Base-by-base conservation (phyloP, 2,113 vertebrate genomes). In the Cephalopholis sonnerati region DNA sequence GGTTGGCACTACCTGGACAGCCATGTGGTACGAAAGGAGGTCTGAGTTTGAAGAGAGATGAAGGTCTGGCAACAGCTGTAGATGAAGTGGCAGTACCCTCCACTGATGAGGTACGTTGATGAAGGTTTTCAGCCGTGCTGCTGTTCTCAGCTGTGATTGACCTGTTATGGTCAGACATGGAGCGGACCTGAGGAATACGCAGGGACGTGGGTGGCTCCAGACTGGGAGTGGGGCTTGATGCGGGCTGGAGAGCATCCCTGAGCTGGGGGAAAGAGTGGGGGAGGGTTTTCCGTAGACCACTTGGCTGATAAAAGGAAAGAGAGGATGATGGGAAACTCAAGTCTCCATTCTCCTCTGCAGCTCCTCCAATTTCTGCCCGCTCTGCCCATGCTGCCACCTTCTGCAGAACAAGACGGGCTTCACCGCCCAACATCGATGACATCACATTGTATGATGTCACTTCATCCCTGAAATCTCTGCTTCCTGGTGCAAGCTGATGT, bases 301-400 rank as follows among this genome's bases (percentile, higher is more conserved):
- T 75, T 2, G 80, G 88, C 46, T 91, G 87, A 83, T 71, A 83
- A 39, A 90, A 80, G 69, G 75, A 83, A 7, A 92, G 58, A 79
- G 88, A 85, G 61, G 93, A 85, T 1, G 78, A 91, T 29, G 90
- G 81, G 39, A 91, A 85, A 77, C 74, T 84, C 0, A 86, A 71
- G 10, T 93, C 92, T 59, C 85, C 90, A 27, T 95, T 97, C 95
- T 98, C 97, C 91, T 96, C 96, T 16, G 54, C 81, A 11, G 70
- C 84, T 65, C 87, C 93, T 59, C 90, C 93, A 12, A 93, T 85
- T 83, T 95, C 95, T 20, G 91, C 92, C 50, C 68, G 74, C 81
- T 94, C 93, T 3, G 92, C 97, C 98, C 98, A 98, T 51, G 97
- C 95, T 82, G 97, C 97, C 94, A 99, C 98, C 93, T 98, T 98